phyloP scores from a whole-genome alignment of 2,113 vertebrate genomes.

The Macrotus californicus region DNA sequence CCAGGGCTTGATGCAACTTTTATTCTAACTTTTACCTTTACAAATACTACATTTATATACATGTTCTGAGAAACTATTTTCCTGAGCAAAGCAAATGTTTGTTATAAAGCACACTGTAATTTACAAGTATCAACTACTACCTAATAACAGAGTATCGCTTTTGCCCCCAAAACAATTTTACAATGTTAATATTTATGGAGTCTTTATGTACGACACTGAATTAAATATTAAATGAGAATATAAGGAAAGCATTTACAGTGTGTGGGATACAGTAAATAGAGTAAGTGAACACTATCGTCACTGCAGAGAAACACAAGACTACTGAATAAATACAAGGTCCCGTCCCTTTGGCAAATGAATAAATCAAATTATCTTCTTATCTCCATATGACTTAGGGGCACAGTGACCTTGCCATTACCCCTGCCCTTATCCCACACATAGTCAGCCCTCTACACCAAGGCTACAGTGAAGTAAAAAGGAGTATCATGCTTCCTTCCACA shows the following conservation, averaged over 20 bases:
- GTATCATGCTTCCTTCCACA: neutral
- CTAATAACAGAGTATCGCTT: neutral
- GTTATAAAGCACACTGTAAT: neutral
- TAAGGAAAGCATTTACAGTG: neutral
- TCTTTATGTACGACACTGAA: neutral
- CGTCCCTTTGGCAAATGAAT: neutral
- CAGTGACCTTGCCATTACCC: neutral
- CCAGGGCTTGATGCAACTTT: neutral
- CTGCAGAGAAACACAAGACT: neutral
- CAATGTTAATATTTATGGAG: neutral
- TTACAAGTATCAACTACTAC: neutral
- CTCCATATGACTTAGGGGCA: neutral
- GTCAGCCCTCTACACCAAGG: neutral
- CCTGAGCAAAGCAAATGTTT: neutral
- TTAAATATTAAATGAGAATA: slow-evolving; percentile 8
- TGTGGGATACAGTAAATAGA: neutral
- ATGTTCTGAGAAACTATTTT: neutral
- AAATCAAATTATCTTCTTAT: neutral
- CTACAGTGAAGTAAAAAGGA: neutral
- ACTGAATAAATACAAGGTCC: neutral
- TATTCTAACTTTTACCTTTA: neutral
- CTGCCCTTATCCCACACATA: neutral
- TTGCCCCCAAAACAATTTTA: neutral
- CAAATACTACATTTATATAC: neutral
- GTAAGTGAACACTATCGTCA: neutral